These are phyloP conservation scores for Cinclus cinclus DNA, from an alignment of 2,113 vertebrate genomes.

Conservation along the genomic window DNA sequence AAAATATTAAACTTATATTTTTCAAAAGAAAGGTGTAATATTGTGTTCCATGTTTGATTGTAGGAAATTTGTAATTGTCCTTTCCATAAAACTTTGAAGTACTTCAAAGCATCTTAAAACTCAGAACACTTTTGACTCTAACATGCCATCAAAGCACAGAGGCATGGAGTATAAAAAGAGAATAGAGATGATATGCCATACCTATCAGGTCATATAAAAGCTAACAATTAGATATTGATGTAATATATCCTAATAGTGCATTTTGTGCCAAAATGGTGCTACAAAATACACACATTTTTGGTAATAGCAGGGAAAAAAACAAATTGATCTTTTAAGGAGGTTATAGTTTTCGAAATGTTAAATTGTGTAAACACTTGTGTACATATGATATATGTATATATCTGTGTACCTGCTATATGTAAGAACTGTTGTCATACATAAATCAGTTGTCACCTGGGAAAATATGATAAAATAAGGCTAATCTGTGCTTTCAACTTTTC, in stretches of 20 bases:
- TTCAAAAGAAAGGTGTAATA: neutral
- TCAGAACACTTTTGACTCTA: neutral
- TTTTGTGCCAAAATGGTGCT: neutral
- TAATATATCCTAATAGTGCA: neutral
- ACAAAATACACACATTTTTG: neutral
- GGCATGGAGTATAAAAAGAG: neutral
- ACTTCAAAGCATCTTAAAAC: neutral
- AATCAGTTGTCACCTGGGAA: neutral
- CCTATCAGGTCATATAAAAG: neutral
- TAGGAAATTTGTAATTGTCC: neutral
- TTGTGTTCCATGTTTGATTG: neutral
- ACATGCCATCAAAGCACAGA: neutral
- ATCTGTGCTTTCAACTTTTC: neutral
- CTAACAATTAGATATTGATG: neutral
- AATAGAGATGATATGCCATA: neutral
- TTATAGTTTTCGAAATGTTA: neutral
- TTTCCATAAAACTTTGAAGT: neutral
- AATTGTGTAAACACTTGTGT: neutral
- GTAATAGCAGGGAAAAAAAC: neutral
- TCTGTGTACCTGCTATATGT: neutral
- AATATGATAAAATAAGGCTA: neutral
- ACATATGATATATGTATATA: neutral
- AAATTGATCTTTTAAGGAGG: neutral
- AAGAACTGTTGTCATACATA: neutral
- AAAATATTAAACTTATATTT: neutral